A percentile compares a stretch with the other conserved stretches of the same genome.
phyloP scores from a whole-genome alignment of 2,113 vertebrate species.

The Protomyctophum bolini region DNA sequence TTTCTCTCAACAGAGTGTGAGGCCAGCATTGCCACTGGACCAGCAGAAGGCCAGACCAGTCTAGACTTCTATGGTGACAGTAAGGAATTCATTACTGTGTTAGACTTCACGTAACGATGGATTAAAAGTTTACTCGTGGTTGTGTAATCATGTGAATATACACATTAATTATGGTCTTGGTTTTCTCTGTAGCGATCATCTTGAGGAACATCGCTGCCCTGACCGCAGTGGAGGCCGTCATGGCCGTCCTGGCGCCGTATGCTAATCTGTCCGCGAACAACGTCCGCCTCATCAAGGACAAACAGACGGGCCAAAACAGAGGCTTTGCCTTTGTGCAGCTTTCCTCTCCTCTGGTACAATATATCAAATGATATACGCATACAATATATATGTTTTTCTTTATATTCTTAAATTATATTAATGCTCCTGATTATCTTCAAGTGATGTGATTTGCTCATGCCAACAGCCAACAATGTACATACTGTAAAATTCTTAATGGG shows the following conservation, averaged over 20 bases:
- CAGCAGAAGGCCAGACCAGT: slow-evolving; percentile 86
- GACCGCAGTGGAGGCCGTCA: slow-evolving; percentile 94
- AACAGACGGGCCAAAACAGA: slow-evolving; percentile 96
- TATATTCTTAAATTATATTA: too few species aligned
- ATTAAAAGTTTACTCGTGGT: neutral
- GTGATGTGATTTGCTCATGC: too few species aligned
- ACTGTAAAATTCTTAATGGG: too few species aligned
- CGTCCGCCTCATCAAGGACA: slow-evolving; percentile 98
- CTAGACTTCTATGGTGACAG: slow-evolving; percentile 97
- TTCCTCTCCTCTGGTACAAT: slow-evolving; percentile 91
- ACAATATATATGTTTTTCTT: too few species aligned
- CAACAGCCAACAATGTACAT: too few species aligned
- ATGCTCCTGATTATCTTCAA: too few species aligned
- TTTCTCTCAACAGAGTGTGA: slow-evolving; percentile 85
- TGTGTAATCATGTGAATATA: neutral
- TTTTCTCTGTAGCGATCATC: slow-evolving; percentile 87
- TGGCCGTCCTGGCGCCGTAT: slow-evolving; percentile 92
- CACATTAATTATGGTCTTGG: neutral
- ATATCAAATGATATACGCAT: neutral
- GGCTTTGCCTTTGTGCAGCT: slow-evolving; percentile 98
- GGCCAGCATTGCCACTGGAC: slow-evolving; percentile 79
- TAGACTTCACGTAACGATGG: neutral
- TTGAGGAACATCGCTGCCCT: slow-evolving; percentile 94
- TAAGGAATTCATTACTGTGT: slow-evolving; percentile 73
- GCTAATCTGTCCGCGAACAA: slow-evolving; percentile 94